phyloP scores from a whole-genome alignment of 2,888 invertebrate genomes.

The Rotaria macrura region DNA sequence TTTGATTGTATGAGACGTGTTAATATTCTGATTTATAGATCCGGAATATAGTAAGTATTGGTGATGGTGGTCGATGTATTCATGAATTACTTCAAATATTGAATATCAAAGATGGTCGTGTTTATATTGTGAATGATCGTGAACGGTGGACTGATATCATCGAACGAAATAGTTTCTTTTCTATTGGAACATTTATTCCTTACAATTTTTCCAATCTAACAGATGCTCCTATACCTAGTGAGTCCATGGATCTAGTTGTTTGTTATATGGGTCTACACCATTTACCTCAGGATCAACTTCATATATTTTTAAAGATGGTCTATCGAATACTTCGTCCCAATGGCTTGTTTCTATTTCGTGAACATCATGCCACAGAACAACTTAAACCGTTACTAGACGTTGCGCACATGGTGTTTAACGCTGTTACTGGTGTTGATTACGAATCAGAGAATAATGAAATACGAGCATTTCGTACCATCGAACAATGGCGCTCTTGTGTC shows the following conservation, averaged over 20 bases:
- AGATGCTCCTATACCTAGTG: constrained; percentile 8
- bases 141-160: background rate
- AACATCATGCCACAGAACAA: background rate
- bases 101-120: background rate
- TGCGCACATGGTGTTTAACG: background rate
- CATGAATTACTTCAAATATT: background rate
- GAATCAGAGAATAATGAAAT: background rate
- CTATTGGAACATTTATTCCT: background rate
- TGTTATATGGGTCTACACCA: constrained; percentile 22
- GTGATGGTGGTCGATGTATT: constrained; percentile 16
- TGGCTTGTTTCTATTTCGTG: constrained; percentile 15
- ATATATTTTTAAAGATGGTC: background rate
- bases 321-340: constrained; percentile 14
- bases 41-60: background rate
- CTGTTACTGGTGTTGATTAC: constrained; percentile 1
- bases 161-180: background rate
- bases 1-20: no score
- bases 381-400: constrained; percentile 11
- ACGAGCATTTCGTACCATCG: constrained; percentile 9
- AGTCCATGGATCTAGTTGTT: background rate
- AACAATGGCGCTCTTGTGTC: constrained; percentile 15
- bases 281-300: constrained; percentile 6
- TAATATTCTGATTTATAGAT: background rate
- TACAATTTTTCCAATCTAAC: background rate
- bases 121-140: background rate